Conservation (phyloP, 1,140 invertebrate genomes). For the Rhagoletis zephyria region DNA sequence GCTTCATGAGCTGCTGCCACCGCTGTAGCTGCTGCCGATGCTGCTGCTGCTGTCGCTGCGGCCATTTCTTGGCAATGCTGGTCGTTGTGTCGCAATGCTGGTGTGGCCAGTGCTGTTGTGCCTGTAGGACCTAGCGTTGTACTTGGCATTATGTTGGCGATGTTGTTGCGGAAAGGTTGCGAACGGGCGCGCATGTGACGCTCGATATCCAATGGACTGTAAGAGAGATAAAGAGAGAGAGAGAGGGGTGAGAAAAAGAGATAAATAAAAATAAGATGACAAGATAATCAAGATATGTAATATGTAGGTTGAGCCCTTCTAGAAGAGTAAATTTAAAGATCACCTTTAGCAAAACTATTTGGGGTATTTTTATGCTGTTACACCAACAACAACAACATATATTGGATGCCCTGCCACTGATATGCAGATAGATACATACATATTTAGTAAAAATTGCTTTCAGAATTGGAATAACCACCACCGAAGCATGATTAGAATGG, state of each 20-base stretch:
- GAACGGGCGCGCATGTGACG: constrained; percentile 69
- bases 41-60: constrained; percentile 27
- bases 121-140: constrained; percentile 53
- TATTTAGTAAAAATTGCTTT: too few species aligned
- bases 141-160: constrained; percentile 20
- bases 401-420: too few species aligned
- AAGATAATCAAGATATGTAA: not conserved
- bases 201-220: constrained; percentile 60
- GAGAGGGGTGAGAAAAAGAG: too few species aligned
- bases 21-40: constrained; percentile 28
- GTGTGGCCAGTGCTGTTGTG: constrained; percentile 43
- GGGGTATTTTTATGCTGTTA: too few species aligned
- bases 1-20: constrained; percentile 8
- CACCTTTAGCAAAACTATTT: too few species aligned
- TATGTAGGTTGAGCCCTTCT: too few species aligned
- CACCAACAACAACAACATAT: too few species aligned
- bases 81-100: constrained; percentile 54
- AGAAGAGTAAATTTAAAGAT: too few species aligned
- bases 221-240: constrained; percentile 54
- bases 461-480: too few species aligned
- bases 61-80: constrained; percentile 24
- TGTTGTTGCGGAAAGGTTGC: constrained; percentile 68
- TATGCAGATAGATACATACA: too few species aligned
- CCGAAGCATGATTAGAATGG: too few species aligned
- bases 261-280: not conserved